Conservation (phyloP, 2,113 vertebrate genomes). For the Mugil cephalus region DNA sequence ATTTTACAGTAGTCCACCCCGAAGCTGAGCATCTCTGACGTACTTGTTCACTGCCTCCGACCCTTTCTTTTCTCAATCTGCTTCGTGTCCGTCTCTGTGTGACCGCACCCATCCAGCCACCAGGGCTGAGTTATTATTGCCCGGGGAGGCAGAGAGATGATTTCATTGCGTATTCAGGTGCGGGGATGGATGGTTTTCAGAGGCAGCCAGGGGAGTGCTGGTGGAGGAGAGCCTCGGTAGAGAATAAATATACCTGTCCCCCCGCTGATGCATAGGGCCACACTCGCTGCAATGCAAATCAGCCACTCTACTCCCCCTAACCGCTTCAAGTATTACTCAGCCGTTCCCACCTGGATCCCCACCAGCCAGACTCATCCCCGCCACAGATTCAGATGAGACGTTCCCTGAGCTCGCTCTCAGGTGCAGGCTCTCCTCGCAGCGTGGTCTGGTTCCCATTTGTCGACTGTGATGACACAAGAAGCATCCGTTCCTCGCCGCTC, state of each 20-base stretch:
- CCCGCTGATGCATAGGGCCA: constrained; percentile 77
- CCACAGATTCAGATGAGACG: constrained; percentile 40
- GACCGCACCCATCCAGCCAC: constrained; percentile 64
- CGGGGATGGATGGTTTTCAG: constrained; percentile 80
- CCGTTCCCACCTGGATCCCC: constrained; percentile 69
- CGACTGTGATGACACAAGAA: constrained; percentile 45
- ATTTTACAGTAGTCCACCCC: constrained; percentile 29
- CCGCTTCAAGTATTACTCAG: constrained; percentile 71
- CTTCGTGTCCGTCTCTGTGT: constrained; percentile 51
- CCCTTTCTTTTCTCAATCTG: constrained; percentile 61
- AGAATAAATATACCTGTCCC: constrained; percentile 83
- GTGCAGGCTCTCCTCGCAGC: constrained; percentile 13
- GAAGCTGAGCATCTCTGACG: constrained; percentile 28
- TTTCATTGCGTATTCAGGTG: constrained; percentile 84
- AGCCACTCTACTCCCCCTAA: constrained; percentile 53
- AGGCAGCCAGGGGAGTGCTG: constrained; percentile 71
- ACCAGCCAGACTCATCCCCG: constrained; percentile 39
- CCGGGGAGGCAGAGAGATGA: constrained; percentile 76
- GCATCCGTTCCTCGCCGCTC: constrained; percentile 16
- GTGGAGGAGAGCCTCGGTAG: constrained; percentile 75
- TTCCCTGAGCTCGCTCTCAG: constrained; percentile 39
- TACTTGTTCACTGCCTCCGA: constrained; percentile 46
- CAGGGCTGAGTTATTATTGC: constrained; percentile 81
- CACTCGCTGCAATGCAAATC: constrained; percentile 80
- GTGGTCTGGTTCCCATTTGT: constrained; percentile 38